These are phyloP conservation scores for Matsumurasca onukii DNA, from an alignment of 1,140 invertebrate species.

Conservation along the genomic window DNA sequence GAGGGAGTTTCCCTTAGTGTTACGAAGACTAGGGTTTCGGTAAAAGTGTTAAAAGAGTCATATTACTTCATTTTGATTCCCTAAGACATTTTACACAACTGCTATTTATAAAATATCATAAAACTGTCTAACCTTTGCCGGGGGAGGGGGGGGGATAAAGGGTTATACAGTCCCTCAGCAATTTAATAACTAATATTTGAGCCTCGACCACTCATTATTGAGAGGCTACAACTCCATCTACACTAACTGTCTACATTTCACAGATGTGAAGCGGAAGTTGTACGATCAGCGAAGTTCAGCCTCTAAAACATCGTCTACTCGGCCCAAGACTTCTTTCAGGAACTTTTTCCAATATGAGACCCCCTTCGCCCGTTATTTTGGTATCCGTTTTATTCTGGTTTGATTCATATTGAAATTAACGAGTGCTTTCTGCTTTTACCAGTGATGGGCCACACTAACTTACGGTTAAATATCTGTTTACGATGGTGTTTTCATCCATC, in stretches of 20 bases:
- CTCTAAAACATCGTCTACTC: slow-evolving; percentile 30
- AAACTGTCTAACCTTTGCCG: no score
- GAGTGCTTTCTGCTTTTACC: slow-evolving; percentile 7
- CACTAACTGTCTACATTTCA: slow-evolving; percentile 22
- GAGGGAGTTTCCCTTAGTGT: no score
- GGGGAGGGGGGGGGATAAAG: no score
- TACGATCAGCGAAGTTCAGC: slow-evolving; percentile 53
- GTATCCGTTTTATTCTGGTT: slow-evolving; percentile 52
- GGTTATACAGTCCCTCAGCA: no score
- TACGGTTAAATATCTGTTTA: background rate
- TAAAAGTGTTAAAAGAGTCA: no score
- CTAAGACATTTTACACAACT: no score
- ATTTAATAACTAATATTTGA: no score
- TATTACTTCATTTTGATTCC: no score
- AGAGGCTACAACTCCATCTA: no score
- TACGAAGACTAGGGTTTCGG: no score
- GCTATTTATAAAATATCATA: no score
- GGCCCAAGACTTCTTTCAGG: slow-evolving; percentile 63
- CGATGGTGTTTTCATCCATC: background rate
- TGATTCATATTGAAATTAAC: slow-evolving; percentile 10
- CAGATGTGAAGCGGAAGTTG: slow-evolving; percentile 57
- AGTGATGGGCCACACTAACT: background rate
- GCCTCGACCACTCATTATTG: no score
- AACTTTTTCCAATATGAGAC: slow-evolving; percentile 69
- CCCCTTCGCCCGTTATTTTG: slow-evolving; percentile 81